Percentiles rank a stretch among this genome's conserved stretches.
Evolutionary conservation across 2,797 vertebrate genomes (phyloP).

Genomic region (Bovichtus diacanthus): DNA sequence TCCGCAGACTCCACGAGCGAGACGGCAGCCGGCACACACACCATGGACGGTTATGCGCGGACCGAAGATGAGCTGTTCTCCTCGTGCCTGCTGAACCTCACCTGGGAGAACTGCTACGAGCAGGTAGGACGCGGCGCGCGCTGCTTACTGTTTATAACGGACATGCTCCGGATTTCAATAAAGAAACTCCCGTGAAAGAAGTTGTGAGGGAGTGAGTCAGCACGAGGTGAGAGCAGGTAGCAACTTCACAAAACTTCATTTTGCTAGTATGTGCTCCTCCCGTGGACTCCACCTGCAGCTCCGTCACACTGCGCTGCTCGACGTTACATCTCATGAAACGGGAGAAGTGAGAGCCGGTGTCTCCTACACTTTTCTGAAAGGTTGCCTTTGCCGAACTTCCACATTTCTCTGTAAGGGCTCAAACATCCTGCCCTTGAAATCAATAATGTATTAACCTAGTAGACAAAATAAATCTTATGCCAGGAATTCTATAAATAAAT

Average conservation of each 20-base stretch:
- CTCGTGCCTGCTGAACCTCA: constrained; percentile 92
- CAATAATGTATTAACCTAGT: constrained; percentile 78
- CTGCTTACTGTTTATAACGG: too few relatives aligned
- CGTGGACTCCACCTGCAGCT: background rate
- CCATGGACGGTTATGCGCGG: constrained; percentile 93
- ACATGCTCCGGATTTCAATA: background rate
- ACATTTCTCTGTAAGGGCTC: constrained; percentile 58
- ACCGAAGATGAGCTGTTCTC: constrained; percentile 92
- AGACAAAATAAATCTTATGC: constrained; percentile 71
- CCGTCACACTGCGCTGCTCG: background rate
- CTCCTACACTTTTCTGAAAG: constrained; percentile 55
- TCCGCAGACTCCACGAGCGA: constrained; percentile 37
- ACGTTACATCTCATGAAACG: constrained; percentile 45
- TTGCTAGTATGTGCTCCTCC: background rate
- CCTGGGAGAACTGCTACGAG: constrained; percentile 93
- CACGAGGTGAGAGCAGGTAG: constrained; percentile 23
- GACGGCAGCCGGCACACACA: constrained; percentile 70
- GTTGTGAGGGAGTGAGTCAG: constrained; percentile 16
- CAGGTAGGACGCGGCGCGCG: constrained; percentile 95
- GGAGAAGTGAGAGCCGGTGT: constrained; percentile 49
- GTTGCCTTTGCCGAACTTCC: constrained; percentile 68
- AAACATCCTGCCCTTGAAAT: constrained; percentile 72
- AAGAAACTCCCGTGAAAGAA: too few relatives aligned
- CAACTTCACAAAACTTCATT: constrained; percentile 52
- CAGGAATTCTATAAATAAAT: constrained; percentile 74